Conservation (phyloP, 2,888 invertebrate genomes). For the Cerceris rybyensis region DNA sequence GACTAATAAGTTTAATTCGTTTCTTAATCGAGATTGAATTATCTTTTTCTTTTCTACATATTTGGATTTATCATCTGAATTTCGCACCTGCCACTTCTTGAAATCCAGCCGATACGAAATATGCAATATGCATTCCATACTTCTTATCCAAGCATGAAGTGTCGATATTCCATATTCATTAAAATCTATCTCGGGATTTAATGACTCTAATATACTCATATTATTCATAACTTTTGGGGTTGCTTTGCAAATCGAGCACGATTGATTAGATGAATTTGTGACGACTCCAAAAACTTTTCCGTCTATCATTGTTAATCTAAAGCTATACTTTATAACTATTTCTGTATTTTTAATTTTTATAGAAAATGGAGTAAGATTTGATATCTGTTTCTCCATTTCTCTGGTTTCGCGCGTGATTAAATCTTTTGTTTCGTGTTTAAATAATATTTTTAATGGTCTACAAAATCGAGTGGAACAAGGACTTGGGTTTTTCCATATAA, state of each 20-base stretch:
- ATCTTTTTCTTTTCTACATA: constrained; percentile 7
- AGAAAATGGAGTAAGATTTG: background rate
- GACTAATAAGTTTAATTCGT: background rate
- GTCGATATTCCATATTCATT: background rate
- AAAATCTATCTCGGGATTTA: background rate
- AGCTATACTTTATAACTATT: background rate
- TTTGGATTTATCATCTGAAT: background rate
- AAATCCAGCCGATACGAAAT: background rate
- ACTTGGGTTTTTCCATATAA: constrained; percentile 16
- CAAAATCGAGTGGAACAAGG: constrained; percentile 21
- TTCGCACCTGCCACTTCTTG: constrained; percentile 1
- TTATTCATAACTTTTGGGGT: background rate
- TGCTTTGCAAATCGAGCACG: background rate
- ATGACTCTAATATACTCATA: background rate
- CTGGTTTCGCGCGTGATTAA: constrained; percentile 9
- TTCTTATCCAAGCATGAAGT: background rate
- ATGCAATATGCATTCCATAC: constrained; percentile 5
- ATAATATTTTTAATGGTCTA: constrained; percentile 15
- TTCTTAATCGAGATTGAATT: background rate
- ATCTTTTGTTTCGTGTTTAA: constrained; percentile 8
- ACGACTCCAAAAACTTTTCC: background rate
- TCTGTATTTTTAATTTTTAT: constrained; percentile 2
- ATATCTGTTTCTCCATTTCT: constrained; percentile 5
- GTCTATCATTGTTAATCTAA: constrained; percentile 9
- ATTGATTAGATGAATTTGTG: background rate